Evolutionary conservation across 2,113 vertebrate species (phyloP), one percentile per base, ranked within the genome.

Genomic region (Cathartes aura): DNA sequence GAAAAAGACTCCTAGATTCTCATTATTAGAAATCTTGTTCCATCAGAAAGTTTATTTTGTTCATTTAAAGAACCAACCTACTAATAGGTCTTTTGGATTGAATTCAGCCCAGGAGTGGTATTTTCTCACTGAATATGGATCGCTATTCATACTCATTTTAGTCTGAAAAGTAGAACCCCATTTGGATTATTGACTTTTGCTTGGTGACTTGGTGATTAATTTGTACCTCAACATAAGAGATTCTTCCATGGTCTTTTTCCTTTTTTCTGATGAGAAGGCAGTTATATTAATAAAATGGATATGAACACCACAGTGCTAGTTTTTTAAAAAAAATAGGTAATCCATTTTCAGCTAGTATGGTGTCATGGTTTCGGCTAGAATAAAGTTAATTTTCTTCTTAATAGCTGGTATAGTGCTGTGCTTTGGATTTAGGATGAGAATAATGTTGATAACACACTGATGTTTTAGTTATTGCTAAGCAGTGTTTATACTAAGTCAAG

Each of bases 91-190:
- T 81, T 48, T 45, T 18, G 66, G 21, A 29, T 26, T 88, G 14
- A 50, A 27, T 60, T 60, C 43, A 84, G 26, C 30, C 34, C 59
- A 60, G 64, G 45, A 56, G 15, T 40, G 55, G 10, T 30, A 5
- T 62, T 73, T 70, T 56, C 58, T 81, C 32, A 38, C 43, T 60
- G 48, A 47, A 0, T 52, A 4, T 42, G 50, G 62, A 40, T 64
- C 11, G 3, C 38, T 45, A 0, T 26, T 83, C 1, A 1, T 79
- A 43, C 24, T 91, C 1, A 2, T 22, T 71, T 66, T 62, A 48
- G 23, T 45, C 38, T 89, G 90, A 62, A 60, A 45, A 50, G 59
- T 43, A 89, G 60, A 36, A 48, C 11, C 15, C 18, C 55, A 21
- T 19, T 40, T 53, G 59, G 19, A 29, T 78, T 32, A 15, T 40